phyloP scores from a whole-genome alignment of 2,113 vertebrate species.

The Speoplatyrhinus poulsoni region DNA sequence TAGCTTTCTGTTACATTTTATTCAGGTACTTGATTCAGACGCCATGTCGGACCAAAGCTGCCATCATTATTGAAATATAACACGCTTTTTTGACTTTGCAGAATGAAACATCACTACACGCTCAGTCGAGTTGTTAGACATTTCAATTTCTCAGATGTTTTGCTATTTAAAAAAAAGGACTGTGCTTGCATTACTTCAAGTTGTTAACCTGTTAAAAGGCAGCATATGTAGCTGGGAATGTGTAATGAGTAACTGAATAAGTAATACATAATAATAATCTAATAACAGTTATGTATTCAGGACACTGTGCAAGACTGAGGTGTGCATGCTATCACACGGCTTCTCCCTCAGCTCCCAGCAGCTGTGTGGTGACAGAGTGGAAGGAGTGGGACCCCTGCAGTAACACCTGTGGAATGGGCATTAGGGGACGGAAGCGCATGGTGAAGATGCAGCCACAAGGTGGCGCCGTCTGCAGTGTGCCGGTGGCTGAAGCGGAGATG shows the following conservation, averaged over 20 bases:
- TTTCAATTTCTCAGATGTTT: neutral
- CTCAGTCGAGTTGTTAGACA: neutral
- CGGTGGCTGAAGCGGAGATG: constrained; percentile 89
- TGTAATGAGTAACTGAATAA: too few relatives aligned
- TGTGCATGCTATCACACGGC: neutral
- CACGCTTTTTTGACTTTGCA: too few relatives aligned
- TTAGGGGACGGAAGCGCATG: constrained; percentile 89
- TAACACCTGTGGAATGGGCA: constrained; percentile 89
- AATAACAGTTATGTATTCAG: too few relatives aligned
- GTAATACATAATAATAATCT: too few relatives aligned
- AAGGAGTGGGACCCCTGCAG: constrained; percentile 94
- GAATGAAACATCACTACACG: too few relatives aligned
- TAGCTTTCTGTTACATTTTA: too few relatives aligned
- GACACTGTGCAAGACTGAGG: too few relatives aligned
- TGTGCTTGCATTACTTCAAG: neutral
- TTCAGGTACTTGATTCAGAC: too few relatives aligned
- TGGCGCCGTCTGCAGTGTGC: constrained; percentile 88
- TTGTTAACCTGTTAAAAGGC: too few relatives aligned
- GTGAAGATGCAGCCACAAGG: constrained; percentile 92
- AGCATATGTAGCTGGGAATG: too few relatives aligned
- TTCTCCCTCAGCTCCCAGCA: constrained; percentile 81
- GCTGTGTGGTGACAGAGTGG: constrained; percentile 94
- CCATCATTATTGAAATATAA: too few relatives aligned
- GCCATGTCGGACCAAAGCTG: too few relatives aligned
- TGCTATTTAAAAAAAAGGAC: neutral